Base-by-base conservation (phyloP, 2,888 invertebrate genomes). In the Ecliptopera silaceata region DNA sequence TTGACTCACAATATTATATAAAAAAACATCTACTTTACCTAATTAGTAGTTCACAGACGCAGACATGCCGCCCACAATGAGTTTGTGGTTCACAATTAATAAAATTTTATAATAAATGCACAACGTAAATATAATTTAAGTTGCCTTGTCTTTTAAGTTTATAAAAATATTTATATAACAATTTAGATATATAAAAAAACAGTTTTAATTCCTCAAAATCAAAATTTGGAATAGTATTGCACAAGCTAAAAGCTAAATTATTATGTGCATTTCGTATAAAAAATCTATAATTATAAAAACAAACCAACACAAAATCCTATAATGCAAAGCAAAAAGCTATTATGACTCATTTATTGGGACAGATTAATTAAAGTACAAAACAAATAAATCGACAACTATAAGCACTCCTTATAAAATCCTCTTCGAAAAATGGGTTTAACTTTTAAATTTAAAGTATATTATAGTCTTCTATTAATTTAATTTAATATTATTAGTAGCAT, bases 101-200 rank as follows among this genome's bases (percentile, higher is more conserved):
- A 86, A 83, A 84, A 82, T 82, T 84, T 87, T 77, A 82, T 83
- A 88, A 86, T 91, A 91, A 91, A 91, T 91, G 90, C 90, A 90
- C 90, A 90, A 89, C 88, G 85, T 85, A 90, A 91, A 88, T 86
- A 88, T 75, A 82, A 87, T 88, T 88, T 83, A 82, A 83, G 88
- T 89, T 86, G 89, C 83, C 85, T 84, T 86, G 90, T 90, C 90
- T 90, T 90, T 89, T 88, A 84, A 65, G 82, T 79, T 86, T 87
- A 87, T 76, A 88, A 88, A 89, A 87, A 89, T 88, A 88, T 83
- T 79, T 77, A 77, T 86, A 84, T 87, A 89, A 89, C 85, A 88
- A 88, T 89, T 89, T 88, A 83, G 88, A 89, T 88, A 88, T 88
- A 85, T n/a, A 89, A 81, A 75, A 84, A 81, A 88, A 88, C 84